Evolutionary conservation across 53 echinoderm and acorn worm species (phyloP).

Genomic region (Holothuria scabra): DNA sequence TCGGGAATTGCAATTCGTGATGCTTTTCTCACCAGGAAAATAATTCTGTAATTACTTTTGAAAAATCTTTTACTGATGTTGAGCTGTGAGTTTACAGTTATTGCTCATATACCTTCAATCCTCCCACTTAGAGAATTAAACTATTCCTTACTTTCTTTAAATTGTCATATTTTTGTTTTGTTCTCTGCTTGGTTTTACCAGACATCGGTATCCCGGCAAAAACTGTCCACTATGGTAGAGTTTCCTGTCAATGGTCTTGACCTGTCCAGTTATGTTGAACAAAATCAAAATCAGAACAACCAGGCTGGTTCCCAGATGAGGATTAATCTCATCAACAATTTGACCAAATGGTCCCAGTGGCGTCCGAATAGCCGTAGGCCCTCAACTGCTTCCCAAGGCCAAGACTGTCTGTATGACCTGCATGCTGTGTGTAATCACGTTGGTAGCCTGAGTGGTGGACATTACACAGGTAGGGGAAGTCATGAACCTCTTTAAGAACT

Average conservation of each 20-base stretch:
- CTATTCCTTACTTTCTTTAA: no score
- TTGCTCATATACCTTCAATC: no score
- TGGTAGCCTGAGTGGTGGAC: conserved; percentile 89
- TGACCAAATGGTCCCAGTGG: conserved; percentile 97
- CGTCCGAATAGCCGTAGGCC: conserved; percentile 67
- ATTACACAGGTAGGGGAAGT: conserved; percentile 79
- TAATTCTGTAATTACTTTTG: no score
- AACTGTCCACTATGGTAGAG: conserved; percentile 81
- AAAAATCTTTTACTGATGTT: no score
- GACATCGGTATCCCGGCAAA: conserved; percentile 77
- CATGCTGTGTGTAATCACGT: conserved; percentile 97
- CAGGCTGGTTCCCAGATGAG: conserved; percentile 22
- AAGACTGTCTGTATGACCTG: conserved; percentile 84
- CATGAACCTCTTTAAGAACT: no score
- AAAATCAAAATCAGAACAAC: conserved; percentile 46
- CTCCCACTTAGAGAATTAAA: no score
- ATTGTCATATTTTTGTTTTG: no score
- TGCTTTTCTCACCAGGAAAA: no score
- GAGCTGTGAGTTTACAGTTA: no score
- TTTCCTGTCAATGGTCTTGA: conserved; percentile 86
- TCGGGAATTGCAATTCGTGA: no score
- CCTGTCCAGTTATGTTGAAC: conserved; percentile 85
- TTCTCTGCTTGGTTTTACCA: background rate
- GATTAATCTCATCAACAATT: conserved; percentile 68
- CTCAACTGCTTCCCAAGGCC: conserved; percentile 30